These are phyloP conservation scores for Xenentodon cancila DNA, from an alignment of 2,797 vertebrate species.

Conservation along the genomic window DNA sequence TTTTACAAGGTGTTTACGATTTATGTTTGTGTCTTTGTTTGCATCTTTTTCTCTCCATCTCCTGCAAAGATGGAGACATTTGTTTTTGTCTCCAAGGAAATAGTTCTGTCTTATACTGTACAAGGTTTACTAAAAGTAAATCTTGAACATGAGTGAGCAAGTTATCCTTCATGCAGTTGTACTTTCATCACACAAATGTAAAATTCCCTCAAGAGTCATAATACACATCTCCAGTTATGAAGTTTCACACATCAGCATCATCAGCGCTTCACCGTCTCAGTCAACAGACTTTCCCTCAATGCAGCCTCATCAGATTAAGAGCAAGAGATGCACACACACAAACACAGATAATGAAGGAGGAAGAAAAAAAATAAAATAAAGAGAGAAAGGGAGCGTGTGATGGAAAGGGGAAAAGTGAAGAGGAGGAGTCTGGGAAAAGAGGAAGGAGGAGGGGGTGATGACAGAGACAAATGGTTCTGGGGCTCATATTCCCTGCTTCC, in stretches of 20 bases:
- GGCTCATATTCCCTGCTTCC: slow-evolving; percentile 53
- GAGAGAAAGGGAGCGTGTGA: slow-evolving; percentile 18
- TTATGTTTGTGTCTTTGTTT: slow-evolving; percentile 41
- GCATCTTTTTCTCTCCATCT: slow-evolving; percentile 9
- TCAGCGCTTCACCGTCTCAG: slow-evolving; percentile 34
- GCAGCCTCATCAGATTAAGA: slow-evolving; percentile 46
- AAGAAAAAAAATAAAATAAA: slow-evolving; percentile 24
- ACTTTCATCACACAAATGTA: background rate
- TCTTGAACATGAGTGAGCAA: background rate
- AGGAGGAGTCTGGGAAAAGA: slow-evolving; percentile 29
- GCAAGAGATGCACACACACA: background rate
- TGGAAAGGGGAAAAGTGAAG: slow-evolving; percentile 19
- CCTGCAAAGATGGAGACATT: background rate
- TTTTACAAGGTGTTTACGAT: slow-evolving; percentile 24
- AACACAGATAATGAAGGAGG: background rate
- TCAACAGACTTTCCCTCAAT: slow-evolving; percentile 37
- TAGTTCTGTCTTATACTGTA: background rate
- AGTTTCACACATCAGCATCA: slow-evolving; percentile 26
- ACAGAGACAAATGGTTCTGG: slow-evolving; percentile 70
- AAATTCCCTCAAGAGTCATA: background rate
- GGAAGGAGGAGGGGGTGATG: slow-evolving; percentile 54
- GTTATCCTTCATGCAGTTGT: background rate
- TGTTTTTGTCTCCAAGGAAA: background rate
- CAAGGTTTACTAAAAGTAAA: background rate
- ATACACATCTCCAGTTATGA: background rate